These are phyloP conservation scores for Uloborus diversus DNA, from an alignment of 1,140 invertebrate genomes.

Conservation along the genomic window DNA sequence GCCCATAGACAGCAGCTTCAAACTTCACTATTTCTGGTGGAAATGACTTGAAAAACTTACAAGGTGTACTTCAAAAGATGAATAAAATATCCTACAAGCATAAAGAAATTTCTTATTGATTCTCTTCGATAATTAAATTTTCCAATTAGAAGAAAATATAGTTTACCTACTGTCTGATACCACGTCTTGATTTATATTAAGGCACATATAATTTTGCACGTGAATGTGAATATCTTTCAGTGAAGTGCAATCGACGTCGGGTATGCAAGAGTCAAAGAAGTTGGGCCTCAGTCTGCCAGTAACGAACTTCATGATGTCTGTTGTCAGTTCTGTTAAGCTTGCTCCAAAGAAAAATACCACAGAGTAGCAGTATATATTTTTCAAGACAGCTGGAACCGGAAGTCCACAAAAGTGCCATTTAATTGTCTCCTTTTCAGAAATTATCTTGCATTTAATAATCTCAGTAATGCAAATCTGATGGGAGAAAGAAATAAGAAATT, in stretches of 20 bases:
- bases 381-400: background rate
- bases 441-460: background rate
- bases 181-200: background rate
- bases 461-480: background rate
- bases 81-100: too few species aligned
- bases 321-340: slow-evolving; percentile 79
- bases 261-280: slow-evolving; percentile 77
- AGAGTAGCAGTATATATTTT: background rate
- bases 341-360: slow-evolving; percentile 82
- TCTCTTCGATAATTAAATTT: too few species aligned
- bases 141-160: background rate
- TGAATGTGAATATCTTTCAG: slow-evolving; percentile 60
- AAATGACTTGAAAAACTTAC: too few species aligned
- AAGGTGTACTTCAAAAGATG: too few species aligned
- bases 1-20: too few species aligned
- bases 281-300: slow-evolving; percentile 90
- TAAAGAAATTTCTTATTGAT: too few species aligned
- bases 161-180: background rate
- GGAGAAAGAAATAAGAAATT: background rate
- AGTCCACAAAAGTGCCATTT: background rate
- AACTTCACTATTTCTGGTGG: too few species aligned
- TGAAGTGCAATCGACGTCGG: slow-evolving; percentile 63
- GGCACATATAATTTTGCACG: slow-evolving; percentile 16
- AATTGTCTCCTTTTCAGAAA: background rate
- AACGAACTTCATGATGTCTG: slow-evolving; percentile 89